These are phyloP conservation scores for Hippopotamus amphibius DNA, from an alignment of 2,113 vertebrate genomes.

Conservation along the genomic window DNA sequence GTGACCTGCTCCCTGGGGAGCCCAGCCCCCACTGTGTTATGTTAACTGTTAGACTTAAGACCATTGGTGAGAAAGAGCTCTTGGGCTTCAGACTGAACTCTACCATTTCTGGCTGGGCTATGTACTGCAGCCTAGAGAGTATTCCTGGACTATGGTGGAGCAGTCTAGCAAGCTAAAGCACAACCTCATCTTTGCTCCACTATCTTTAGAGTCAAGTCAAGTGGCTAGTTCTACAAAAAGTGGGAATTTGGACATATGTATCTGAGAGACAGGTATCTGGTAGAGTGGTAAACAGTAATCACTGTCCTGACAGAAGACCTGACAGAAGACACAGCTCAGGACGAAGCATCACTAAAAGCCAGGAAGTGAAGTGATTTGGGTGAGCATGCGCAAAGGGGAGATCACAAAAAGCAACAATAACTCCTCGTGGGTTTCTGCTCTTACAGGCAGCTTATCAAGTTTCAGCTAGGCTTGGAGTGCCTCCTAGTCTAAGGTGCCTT, in stretches of 20 bases:
- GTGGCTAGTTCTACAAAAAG: neutral
- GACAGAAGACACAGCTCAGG: neutral
- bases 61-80: neutral
- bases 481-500: neutral
- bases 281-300: neutral
- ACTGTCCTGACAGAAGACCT: neutral
- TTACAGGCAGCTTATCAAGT: neutral
- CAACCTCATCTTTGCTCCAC: neutral
- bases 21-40: rapidly evolving
- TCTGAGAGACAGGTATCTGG: neutral
- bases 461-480: neutral
- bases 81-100: neutral
- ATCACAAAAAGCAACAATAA: neutral
- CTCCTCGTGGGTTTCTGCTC: neutral
- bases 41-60: neutral
- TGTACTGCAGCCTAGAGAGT: neutral
- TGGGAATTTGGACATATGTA: neutral
- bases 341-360: neutral
- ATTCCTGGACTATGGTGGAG: neutral
- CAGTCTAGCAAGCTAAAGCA: neutral
- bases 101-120: neutral
- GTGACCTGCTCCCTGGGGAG: rapidly evolving
- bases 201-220: neutral
- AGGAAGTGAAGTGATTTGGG: neutral
- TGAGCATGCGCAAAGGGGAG: neutral